Percentiles rank a stretch among this genome's conserved stretches.
Conservation (phyloP, 2,888 invertebrate genomes). For the Acholoe squamosa region DNA sequence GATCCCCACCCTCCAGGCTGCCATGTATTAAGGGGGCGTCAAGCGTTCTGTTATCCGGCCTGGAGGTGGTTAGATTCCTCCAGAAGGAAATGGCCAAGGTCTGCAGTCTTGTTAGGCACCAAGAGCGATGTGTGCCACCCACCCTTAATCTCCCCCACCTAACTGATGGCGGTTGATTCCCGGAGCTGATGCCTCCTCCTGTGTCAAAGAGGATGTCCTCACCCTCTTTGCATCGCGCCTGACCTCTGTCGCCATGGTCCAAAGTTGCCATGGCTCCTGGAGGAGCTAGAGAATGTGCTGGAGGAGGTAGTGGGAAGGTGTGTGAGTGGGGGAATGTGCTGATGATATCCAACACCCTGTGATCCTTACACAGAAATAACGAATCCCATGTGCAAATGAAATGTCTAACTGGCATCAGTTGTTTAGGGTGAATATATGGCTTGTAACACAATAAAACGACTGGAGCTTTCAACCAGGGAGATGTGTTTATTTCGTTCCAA, state of each 20-base stretch:
- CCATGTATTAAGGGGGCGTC: conserved; percentile 41
- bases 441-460: neutral
- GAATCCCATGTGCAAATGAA: neutral
- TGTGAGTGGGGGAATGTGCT: neutral
- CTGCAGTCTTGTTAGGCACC: conserved; percentile 57
- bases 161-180: conserved; percentile 35
- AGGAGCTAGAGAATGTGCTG: neutral
- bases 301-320: too few species aligned
- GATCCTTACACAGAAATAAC: neutral
- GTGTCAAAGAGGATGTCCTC: neutral
- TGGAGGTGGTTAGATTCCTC: conserved; percentile 18
- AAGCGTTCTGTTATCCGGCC: conserved; percentile 52
- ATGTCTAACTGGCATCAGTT: neutral
- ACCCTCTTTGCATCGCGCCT: neutral
- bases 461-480: too few species aligned
- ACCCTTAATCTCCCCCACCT: neutral
- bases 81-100: conserved; percentile 45
- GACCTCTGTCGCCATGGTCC: neutral
- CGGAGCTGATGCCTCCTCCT: neutral
- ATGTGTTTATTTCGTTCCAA: too few species aligned
- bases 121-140: neutral
- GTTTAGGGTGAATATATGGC: neutral
- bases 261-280: neutral
- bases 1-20: conserved; percentile 1
- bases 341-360: neutral